A percentile compares a stretch with the other conserved stretches of the same genome.
Conservation (phyloP, 2,113 vertebrate genomes). For the Chauna torquata region DNA sequence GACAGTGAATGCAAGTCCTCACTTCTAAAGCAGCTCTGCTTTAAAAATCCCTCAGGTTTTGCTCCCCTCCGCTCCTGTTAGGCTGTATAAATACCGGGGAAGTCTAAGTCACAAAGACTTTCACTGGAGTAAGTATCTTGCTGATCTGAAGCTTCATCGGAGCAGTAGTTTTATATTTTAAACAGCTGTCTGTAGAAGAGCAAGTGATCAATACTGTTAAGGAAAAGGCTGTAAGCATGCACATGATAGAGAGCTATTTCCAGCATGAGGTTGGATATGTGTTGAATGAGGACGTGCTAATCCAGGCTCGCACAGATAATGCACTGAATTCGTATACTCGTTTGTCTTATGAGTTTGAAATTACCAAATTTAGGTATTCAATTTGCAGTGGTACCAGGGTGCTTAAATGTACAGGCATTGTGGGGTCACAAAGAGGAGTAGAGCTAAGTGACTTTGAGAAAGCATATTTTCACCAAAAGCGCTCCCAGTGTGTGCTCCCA, state of each 20-base stretch:
- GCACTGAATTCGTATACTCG: rapidly evolving
- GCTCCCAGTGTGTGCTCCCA: background rate
- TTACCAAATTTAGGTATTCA: background rate
- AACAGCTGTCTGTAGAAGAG: background rate
- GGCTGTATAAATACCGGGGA: background rate
- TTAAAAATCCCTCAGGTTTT: background rate
- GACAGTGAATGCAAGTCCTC: background rate
- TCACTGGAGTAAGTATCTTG: background rate
- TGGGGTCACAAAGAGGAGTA: background rate
- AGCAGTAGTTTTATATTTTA: background rate
- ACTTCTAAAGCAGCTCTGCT: background rate
- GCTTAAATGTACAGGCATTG: background rate
- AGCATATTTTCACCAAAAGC: background rate
- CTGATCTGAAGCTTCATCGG: background rate
- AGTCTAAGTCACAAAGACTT: background rate
- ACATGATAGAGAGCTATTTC: background rate
- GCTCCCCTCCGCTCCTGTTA: background rate
- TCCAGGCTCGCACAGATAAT: background rate
- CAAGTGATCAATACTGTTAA: background rate
- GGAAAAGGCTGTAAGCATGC: background rate
- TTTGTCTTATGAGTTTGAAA: background rate
- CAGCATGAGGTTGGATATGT: background rate
- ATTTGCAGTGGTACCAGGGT: background rate
- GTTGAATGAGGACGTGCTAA: background rate
- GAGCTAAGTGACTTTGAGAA: background rate